Base-by-base conservation (phyloP, 2,888 invertebrate genomes). In the Colletes collaris region DNA sequence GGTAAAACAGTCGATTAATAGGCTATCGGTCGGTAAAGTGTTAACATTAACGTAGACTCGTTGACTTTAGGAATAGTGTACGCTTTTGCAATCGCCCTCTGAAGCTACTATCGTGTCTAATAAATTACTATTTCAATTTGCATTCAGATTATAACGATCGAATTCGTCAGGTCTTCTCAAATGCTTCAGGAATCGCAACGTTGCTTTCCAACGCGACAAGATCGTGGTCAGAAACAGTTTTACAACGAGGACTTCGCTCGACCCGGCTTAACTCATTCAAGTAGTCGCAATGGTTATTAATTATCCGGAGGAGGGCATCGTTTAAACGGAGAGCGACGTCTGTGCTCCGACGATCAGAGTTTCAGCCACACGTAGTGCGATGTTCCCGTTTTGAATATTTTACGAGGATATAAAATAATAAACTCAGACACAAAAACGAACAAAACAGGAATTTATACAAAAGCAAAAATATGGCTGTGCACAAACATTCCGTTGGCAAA, bases 261-360 rank as follows among this genome's bases (percentile, higher is more conserved):
- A 58, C 70, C 77, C 59, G 62, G 16, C 60, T 82, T 76, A 84
- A 84, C 82, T 86, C 82, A 74, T 68, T 79, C 27, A 85, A 85
- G 73, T 84, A 79, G 73, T 76, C 78, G 64, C 72, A 84, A 86
- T 86, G 77, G 71, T 85, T 86, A 85, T 86, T 86, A 86, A 86
- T 86, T 80, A 84, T 70, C 72, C 65, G 55, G 49, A 50, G 63
- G 50, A 58, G 71, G 70, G 72, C 60, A 66, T 73, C 73, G 80
- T 59, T 65, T 74, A 86, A 86, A 77, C 73, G 85, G 56, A 74
- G 55, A 16, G 72, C 81, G 63, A 72, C 58, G 67, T 58, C 49
- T 80, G 65, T 40, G n/a, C 27, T 53, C 35, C n/a, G 58, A 8
- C 46, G 49, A 62, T 60, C 69, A 19, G 16, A 58, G 63, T 49